phyloP scores from a whole-genome alignment of 2,113 vertebrate genomes.

The Rhegmatorhina hoffmannsi region DNA sequence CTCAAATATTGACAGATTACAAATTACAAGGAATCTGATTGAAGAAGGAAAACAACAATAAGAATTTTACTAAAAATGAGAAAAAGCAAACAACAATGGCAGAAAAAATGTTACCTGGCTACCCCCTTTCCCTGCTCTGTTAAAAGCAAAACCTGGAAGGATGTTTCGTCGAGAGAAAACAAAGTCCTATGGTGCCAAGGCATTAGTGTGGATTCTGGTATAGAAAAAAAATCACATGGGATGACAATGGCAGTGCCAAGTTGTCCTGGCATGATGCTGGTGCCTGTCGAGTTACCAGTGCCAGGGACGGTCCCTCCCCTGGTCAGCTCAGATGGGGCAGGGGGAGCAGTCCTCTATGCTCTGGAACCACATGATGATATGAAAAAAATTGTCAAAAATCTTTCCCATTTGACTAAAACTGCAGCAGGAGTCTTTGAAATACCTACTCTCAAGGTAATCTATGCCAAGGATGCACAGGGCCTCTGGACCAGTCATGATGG shows the following conservation, averaged over 20 bases:
- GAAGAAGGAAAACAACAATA: background rate
- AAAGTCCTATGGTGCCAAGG: background rate
- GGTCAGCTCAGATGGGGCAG: background rate
- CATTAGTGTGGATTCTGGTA: background rate
- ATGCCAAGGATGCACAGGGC: background rate
- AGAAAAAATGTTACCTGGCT: background rate
- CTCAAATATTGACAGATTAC: background rate
- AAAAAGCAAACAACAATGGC: background rate
- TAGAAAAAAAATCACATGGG: background rate
- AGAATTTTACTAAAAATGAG: background rate
- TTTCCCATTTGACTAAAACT: background rate
- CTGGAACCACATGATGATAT: background rate
- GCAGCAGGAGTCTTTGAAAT: background rate
- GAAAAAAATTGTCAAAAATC: background rate
- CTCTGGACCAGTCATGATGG: background rate
- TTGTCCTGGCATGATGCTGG: background rate
- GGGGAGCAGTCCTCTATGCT: background rate
- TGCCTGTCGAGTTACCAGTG: background rate
- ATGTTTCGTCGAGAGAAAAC: background rate
- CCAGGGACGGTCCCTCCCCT: background rate
- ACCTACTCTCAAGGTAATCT: background rate
- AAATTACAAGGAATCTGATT: background rate
- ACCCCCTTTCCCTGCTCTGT: background rate
- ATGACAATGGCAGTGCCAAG: background rate
- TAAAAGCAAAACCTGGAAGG: background rate